Conservation (phyloP, 1,140 invertebrate species). For the Grapholita molesta region DNA sequence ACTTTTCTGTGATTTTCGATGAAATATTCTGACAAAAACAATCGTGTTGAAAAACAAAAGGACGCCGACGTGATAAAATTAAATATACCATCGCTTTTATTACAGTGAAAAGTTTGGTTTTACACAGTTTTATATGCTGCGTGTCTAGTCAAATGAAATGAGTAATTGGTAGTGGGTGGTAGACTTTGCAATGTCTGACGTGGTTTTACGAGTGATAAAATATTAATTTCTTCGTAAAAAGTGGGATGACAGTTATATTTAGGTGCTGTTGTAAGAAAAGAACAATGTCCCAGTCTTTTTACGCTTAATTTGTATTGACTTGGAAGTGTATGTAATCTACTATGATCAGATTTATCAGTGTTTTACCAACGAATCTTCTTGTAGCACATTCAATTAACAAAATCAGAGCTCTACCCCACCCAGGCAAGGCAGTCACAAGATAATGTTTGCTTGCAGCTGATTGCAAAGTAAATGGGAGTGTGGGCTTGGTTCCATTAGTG, state of each 20-base stretch:
- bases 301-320: too few species aligned
- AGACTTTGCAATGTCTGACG: neutral
- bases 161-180: neutral
- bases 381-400: neutral
- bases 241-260: too few species aligned
- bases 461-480: slow-evolving; percentile 11
- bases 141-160: neutral
- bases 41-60: neutral
- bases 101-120: neutral
- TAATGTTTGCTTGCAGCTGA: slow-evolving; percentile 11
- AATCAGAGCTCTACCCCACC: slow-evolving; percentile 2
- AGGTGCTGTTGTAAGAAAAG: too few species aligned
- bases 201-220: neutral
- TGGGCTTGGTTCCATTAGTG: slow-evolving; percentile 14
- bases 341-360: too few species aligned
- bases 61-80: neutral
- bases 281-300: too few species aligned
- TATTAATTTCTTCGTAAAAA: neutral
- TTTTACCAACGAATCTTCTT: neutral
- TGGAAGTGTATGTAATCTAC: too few species aligned
- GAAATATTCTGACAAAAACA: neutral
- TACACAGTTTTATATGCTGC: neutral
- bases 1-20: neutral
- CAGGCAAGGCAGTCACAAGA: neutral
- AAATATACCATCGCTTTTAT: neutral